These are phyloP conservation scores for Paralinhomoeus sp. DNA, from an alignment of 2,888 invertebrate species.

Conservation along the genomic window DNA sequence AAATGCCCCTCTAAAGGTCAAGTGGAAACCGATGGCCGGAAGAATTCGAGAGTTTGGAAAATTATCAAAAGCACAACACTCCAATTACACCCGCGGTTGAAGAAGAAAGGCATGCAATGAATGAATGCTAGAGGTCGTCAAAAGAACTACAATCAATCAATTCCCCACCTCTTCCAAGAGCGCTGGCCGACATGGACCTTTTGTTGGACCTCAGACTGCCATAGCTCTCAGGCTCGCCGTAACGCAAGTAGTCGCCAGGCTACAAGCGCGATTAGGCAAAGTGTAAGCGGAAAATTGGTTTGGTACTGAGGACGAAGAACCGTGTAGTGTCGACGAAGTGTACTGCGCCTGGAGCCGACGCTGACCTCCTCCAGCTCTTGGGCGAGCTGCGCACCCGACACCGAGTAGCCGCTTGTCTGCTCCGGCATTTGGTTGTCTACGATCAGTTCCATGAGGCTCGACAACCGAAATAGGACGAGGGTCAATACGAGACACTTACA, in stretches of 20 bases:
- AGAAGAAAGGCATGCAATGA: no score
- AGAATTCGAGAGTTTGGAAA: no score
- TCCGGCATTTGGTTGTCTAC: constrained; percentile 18
- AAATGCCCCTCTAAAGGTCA: neutral
- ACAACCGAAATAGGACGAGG: neutral
- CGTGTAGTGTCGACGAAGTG: constrained; percentile 24
- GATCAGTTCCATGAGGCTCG: constrained; percentile 1
- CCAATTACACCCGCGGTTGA: no score
- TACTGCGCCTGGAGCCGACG: constrained; percentile 16
- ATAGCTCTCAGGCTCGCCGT: constrained; percentile 19
- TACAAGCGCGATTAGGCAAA: constrained; percentile 1
- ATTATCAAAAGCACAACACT: no score
- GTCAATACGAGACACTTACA: constrained; percentile 12
- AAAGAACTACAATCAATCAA: no score
- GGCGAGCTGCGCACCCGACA: constrained; percentile 21
- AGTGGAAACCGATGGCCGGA: no score
- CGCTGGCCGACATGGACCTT: constrained; percentile 22
- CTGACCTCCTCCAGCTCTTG: constrained; percentile 21
- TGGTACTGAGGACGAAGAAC: no score
- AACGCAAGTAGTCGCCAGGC: constrained; percentile 22
- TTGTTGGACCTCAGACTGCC: constrained; percentile 14
- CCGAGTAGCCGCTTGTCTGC: no score
- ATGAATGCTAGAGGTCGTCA: no score
- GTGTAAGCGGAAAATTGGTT: neutral
- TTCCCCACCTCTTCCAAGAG: constrained; percentile 19